Conservation (phyloP, 2,113 vertebrate species). For the Istiophorus platypterus region DNA sequence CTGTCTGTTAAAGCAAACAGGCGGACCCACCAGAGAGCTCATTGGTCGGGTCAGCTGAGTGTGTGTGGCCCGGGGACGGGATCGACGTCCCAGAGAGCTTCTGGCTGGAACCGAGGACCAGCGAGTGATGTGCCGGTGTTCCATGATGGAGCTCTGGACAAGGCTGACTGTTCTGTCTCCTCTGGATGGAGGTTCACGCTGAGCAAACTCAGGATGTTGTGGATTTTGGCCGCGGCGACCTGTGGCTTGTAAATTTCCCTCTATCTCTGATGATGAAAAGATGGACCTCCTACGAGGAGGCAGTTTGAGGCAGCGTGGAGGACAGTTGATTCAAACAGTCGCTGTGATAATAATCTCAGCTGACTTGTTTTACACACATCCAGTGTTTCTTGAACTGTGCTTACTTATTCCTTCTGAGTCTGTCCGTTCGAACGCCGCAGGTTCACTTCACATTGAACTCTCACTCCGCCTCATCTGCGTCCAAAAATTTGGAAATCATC, state of each 20-base stretch:
- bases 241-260: conserved; percentile 33
- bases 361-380: conserved; percentile 16
- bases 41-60: conserved; percentile 16
- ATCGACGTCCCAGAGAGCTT: conserved; percentile 34
- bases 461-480: neutral
- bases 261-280: conserved; percentile 5
- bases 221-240: conserved; percentile 62
- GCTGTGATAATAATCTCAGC: conserved; percentile 4
- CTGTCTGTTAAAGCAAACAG: conserved; percentile 58
- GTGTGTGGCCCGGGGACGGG: conserved; percentile 20
- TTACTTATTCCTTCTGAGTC: neutral
- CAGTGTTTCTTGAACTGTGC: neutral
- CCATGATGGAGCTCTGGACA: conserved; percentile 51
- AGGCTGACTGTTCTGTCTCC: conserved; percentile 29
- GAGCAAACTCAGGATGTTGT: conserved; percentile 49
- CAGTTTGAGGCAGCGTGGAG: neutral
- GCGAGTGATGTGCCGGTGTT: conserved; percentile 71
- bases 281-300: conserved; percentile 43
- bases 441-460: neutral
- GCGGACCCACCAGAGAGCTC: conserved; percentile 38
- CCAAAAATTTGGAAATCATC: neutral
- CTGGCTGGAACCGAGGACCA: conserved; percentile 56
- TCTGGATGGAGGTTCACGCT: conserved; percentile 17
- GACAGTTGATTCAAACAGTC: neutral
- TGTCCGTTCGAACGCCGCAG: no score